Evolutionary conservation across 1,140 invertebrate species (phyloP).

Genomic region (Rhopalosiphum maidis): DNA sequence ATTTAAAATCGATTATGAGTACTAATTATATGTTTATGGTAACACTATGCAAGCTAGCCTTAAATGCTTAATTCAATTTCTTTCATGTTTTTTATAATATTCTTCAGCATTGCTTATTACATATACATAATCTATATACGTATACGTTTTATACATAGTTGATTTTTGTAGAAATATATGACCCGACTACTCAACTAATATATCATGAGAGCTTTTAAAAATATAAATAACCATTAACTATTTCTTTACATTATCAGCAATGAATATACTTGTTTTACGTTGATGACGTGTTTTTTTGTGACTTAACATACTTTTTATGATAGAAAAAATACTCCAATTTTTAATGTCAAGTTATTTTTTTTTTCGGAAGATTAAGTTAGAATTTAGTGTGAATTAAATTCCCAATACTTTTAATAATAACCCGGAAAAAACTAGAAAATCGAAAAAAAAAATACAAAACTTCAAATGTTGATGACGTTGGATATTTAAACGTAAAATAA

Average conservation of each 20-base stretch:
- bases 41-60: neutral
- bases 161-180: no score
- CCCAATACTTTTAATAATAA: no score
- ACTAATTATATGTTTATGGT: neutral
- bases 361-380: neutral
- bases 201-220: neutral
- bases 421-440: neutral
- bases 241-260: neutral
- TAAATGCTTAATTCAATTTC: neutral
- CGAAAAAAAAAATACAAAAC: neutral
- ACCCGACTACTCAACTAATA: neutral
- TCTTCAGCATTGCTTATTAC: neutral
- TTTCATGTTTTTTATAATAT: neutral
- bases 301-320: neutral
- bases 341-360: neutral
- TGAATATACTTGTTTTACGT: neutral
- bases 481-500: neutral
- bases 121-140: no score
- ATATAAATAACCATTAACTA: neutral
- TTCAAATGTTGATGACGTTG: neutral
- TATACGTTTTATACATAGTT: no score
- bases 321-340: neutral
- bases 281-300: neutral
- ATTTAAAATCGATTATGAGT: neutral
- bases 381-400: no score